These are phyloP conservation scores for Psettodes erumei DNA, from an alignment of 2,113 vertebrate species.

Conservation along the genomic window DNA sequence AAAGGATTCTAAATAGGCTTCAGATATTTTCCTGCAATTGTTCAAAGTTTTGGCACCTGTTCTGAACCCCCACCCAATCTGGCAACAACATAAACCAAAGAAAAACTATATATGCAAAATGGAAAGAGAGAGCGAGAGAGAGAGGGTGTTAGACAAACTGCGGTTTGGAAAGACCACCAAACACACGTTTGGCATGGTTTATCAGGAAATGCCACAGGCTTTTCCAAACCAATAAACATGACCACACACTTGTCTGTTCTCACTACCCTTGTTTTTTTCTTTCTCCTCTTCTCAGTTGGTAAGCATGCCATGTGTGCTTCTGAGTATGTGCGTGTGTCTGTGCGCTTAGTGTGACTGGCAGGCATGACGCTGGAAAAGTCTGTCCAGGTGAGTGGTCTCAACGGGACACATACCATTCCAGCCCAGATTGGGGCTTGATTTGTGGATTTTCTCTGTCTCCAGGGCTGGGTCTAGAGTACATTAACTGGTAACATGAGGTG, in stretches of 20 bases:
- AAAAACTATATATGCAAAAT: conserved; percentile 25
- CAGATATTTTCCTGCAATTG: conserved; percentile 30
- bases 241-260: conserved; percentile 60
- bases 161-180: conserved; percentile 36
- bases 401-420: conserved; percentile 55
- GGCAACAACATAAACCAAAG: conserved; percentile 22
- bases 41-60: conserved; percentile 42
- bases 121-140: neutral
- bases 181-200: conserved; percentile 50
- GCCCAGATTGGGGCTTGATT: conserved; percentile 49
- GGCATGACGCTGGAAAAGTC: conserved; percentile 41
- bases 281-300: conserved; percentile 1
- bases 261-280: conserved; percentile 29
- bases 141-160: conserved; percentile 25
- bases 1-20: conserved; percentile 13
- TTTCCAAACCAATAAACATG: conserved; percentile 67
- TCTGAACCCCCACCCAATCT: conserved; percentile 19
- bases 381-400: conserved; percentile 60
- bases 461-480: conserved; percentile 51
- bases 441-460: conserved; percentile 57
- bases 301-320: neutral
- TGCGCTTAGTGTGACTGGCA: conserved; percentile 50
- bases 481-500: conserved; percentile 63
- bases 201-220: conserved; percentile 66
- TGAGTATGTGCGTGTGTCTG: neutral